A percentile compares a stretch with the other conserved stretches of the same genome.
Evolutionary conservation across 30 jellyfish, hydroid and myxozoan species (phyloP).

Genomic region (Catostylus mosaicus): DNA sequence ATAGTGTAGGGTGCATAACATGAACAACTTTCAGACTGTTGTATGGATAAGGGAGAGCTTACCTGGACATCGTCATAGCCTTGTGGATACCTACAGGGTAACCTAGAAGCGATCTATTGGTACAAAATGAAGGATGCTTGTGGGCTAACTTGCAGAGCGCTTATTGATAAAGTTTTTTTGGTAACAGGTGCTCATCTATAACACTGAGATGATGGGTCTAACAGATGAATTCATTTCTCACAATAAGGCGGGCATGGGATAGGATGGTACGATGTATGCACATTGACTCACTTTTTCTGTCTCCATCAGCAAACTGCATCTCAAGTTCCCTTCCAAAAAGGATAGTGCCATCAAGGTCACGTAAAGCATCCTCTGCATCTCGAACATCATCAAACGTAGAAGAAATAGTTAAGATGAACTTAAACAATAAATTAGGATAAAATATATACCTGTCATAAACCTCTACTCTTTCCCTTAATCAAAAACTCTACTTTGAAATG

Average conservation of each 20-base stretch:
- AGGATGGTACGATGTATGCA: not conserved
- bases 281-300: slow-evolving; percentile 88
- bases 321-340: slow-evolving; percentile 85
- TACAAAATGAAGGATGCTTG: too few relatives aligned
- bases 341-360: slow-evolving; percentile 82
- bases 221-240: too few relatives aligned
- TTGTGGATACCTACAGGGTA: too few relatives aligned
- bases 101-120: too few relatives aligned
- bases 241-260: not conserved
- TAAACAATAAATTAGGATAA: slow-evolving; percentile 7
- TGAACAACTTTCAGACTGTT: too few relatives aligned
- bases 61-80: too few relatives aligned
- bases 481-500: not conserved
- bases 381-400: slow-evolving; percentile 87
- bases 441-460: slow-evolving; percentile 12
- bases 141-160: too few relatives aligned
- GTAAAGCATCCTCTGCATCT: slow-evolving; percentile 98
- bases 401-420: slow-evolving; percentile 14
- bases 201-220: too few relatives aligned
- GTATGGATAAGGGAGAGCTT: too few relatives aligned
- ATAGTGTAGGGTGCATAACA: too few relatives aligned
- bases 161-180: too few relatives aligned
- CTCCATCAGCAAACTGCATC: slow-evolving; percentile 93
- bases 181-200: too few relatives aligned
- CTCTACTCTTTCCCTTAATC: slow-evolving; percentile 19